Percentiles rank a stretch among this genome's conserved stretches.
These are phyloP conservation scores for Panonychus citri DNA, from an alignment of 1,140 invertebrate genomes.

Conservation along the genomic window DNA sequence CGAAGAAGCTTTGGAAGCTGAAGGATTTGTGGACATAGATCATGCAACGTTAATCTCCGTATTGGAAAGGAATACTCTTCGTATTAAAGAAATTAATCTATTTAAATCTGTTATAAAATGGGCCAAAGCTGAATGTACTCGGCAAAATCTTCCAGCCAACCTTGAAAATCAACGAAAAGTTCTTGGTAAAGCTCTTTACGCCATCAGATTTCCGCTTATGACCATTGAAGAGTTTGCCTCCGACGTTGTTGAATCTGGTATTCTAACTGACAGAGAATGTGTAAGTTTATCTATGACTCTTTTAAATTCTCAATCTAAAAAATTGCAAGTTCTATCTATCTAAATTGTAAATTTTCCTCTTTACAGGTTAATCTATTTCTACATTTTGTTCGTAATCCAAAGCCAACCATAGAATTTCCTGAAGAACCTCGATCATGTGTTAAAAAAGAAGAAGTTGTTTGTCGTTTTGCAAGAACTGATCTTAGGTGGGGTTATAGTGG, in stretches of 20 bases:
- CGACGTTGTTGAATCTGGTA: conserved; percentile 60
- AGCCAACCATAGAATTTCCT: conserved; percentile 44
- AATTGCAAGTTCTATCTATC: background rate
- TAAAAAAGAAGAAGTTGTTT: conserved; percentile 54
- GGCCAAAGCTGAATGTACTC: conserved; percentile 51
- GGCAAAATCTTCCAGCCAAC: conserved; percentile 37
- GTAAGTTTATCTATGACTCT: conserved; percentile 39
- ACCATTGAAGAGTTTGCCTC: conserved; percentile 71
- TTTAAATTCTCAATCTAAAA: background rate
- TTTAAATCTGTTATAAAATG: conserved; percentile 44
- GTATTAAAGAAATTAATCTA: conserved; percentile 53
- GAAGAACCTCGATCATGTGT: conserved; percentile 53
- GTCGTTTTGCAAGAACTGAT: conserved; percentile 54
- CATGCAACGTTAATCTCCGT: conserved; percentile 53
- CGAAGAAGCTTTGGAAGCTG: conserved; percentile 49
- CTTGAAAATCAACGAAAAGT: conserved; percentile 34
- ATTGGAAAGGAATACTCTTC: conserved; percentile 52
- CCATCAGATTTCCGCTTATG: conserved; percentile 73
- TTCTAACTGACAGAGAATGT: conserved; percentile 50
- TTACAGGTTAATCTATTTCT: conserved; percentile 33
- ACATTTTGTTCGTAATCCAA: conserved; percentile 52
- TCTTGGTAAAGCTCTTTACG: conserved; percentile 48
- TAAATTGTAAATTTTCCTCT: background rate
- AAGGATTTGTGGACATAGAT: conserved; percentile 70
- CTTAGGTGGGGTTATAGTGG: conserved; percentile 67